These are phyloP conservation scores for Threskiornis aethiopicus DNA, from an alignment of 2,797 vertebrate genomes.

Conservation along the genomic window DNA sequence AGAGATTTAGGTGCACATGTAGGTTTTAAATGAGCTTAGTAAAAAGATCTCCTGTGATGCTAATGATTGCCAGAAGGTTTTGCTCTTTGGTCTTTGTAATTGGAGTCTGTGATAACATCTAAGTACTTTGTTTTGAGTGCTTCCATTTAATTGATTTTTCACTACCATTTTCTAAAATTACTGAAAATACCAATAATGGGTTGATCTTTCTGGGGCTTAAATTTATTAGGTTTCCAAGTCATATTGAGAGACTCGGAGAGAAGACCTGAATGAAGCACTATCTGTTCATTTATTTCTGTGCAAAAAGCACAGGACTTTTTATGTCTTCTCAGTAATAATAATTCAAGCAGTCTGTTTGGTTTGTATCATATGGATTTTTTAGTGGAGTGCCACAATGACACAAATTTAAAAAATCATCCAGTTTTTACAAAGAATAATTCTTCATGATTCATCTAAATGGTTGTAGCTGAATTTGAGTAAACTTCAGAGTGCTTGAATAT, in stretches of 20 bases:
- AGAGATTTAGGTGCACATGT: not conserved
- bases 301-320: not conserved
- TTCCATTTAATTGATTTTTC: constrained; percentile 11
- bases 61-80: constrained; percentile 28
- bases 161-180: constrained; percentile 9
- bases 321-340: not conserved
- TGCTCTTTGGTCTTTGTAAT: constrained; percentile 34
- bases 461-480: not conserved
- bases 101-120: not conserved
- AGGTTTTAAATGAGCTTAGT: constrained; percentile 14
- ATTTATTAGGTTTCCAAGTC: not conserved
- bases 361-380: not conserved
- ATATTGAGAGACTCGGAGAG: not conserved
- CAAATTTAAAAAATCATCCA: not conserved
- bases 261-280: not conserved
- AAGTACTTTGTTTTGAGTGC: not conserved
- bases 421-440: not conserved
- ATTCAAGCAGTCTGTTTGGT: not conserved
- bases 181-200: not conserved
- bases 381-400: not conserved
- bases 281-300: not conserved
- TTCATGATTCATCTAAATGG: not conserved
- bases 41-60: constrained; percentile 12
- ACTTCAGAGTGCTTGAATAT: not conserved
- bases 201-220: not conserved